Evolutionary conservation across 2,113 vertebrate species (phyloP).

Genomic region (Actinemys pallida): DNA sequence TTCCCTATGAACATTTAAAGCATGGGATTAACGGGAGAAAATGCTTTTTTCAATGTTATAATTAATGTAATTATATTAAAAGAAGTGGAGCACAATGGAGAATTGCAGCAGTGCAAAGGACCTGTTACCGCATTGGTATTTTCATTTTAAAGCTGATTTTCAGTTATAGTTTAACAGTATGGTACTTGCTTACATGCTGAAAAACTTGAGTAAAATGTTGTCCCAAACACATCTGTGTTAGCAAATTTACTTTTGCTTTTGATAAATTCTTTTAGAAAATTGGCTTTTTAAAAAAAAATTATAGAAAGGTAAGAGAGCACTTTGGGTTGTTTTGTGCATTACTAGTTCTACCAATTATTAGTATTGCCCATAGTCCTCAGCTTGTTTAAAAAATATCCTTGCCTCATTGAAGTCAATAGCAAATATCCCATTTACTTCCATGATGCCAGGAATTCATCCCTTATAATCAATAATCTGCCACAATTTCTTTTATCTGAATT

Average conservation of each 20-base stretch:
- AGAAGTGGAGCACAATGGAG: slow-evolving; percentile 2
- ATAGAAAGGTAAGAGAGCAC: not conserved
- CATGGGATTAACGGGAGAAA: slow-evolving; percentile 12
- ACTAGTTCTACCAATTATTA: not conserved
- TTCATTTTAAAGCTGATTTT: not conserved
- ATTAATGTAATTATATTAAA: slow-evolving; percentile 18
- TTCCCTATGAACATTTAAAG: not conserved
- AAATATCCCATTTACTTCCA: not conserved
- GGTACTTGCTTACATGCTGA: not conserved
- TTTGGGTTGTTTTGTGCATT: not conserved
- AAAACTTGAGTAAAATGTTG: not conserved
- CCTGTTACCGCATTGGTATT: not conserved
- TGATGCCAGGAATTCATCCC: not conserved
- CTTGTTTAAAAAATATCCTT: not conserved
- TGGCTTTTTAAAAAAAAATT: not conserved
- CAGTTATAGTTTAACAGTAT: not conserved
- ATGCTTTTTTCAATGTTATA: not conserved
- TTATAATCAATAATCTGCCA: not conserved
- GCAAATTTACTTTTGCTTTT: not conserved
- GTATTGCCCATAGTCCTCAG: not conserved
- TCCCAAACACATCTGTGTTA: not conserved
- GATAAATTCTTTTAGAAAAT: not conserved
- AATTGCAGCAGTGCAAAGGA: not conserved
- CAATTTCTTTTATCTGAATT: not conserved
- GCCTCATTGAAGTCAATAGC: not conserved